Base-by-base conservation (phyloP, 2,113 vertebrate species). In the Amphiprion ocellaris region DNA sequence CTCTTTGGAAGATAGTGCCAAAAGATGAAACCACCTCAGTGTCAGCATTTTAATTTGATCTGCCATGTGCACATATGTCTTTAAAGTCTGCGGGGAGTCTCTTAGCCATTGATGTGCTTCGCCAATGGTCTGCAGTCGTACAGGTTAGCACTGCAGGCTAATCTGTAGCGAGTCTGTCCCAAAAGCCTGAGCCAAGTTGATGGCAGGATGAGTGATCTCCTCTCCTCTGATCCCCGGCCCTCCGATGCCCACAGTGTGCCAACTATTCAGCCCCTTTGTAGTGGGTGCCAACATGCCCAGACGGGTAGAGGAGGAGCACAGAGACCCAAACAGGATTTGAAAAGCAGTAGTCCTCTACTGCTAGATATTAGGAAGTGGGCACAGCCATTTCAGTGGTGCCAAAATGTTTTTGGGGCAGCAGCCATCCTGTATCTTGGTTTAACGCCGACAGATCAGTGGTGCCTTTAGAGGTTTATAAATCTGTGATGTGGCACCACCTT, bases 21-120 rank as follows among this genome's bases (percentile, higher is more conserved):
- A 87, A 73, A 92, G 91, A 93, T 94, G 92, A 94, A 92, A 91
- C 92, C 87, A 85, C 86, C 84, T 91, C 90, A 88, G 86, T 91
- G 92, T 94, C 93, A 93, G 92, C 88, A 81, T 92, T 91, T 92
- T 90, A 87, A 93, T 94, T 88, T 92, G 92, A 94, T 92, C 86
- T 85, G 92, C 88, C 88, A 84, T 86, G 85, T 82, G 90, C 89
- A 91, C 93, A 93, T 94, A 93, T 94, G 92, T 89, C 90, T 91
- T 92, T 92, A 88, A 90, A 88, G 93, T 92, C 92, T 84, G 75
- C 59, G 7, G 92, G 91, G 92, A 90, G 85, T 85, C 84, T 69
- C 84, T 76, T 59, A 84, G 81, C 81, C 85, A 92, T 89, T 92
- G 92, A 90, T 90, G 91, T 90, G 69, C 76, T 59, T 81, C 47